Percentiles rank a stretch among this genome's conserved stretches.
phyloP scores from a whole-genome alignment of 37 sponge, comb jelly and placozoan genomes.

The Mnemiopsis leidyi region DNA sequence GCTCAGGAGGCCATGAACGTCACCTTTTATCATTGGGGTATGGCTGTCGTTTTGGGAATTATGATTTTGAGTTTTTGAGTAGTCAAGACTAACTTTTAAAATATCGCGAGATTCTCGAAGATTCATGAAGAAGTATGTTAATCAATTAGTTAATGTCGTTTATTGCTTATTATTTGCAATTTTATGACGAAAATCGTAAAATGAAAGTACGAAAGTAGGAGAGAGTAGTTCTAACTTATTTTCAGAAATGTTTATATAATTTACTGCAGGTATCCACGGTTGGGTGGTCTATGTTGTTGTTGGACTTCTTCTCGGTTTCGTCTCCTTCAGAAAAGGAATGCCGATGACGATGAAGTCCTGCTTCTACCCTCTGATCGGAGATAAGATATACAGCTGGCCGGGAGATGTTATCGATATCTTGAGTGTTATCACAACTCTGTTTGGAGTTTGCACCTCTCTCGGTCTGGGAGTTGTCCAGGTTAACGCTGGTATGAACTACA shows the following conservation, averaged over 20 bases:
- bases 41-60: no score
- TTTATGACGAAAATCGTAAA: no score
- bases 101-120: no score
- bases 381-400: conserved; percentile 40
- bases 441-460: conserved; percentile 52
- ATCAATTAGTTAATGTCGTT: no score
- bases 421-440: conserved; percentile 35
- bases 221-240: neutral
- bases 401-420: conserved; percentile 41
- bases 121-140: no score
- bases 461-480: conserved; percentile 26
- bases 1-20: conserved; percentile 24
- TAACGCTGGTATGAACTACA: conserved; percentile 1
- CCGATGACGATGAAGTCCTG: conserved; percentile 65
- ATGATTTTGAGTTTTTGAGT: no score
- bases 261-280: conserved; percentile 17
- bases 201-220: no score
- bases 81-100: no score
- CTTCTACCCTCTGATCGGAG: conserved; percentile 57
- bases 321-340: conserved; percentile 4
- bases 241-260: neutral
- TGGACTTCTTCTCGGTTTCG: conserved; percentile 15
- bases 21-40: conserved; percentile 36
- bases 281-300: conserved; percentile 42
- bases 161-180: no score